These are phyloP conservation scores for Clytia hemisphaerica DNA, from an alignment of 30 jellyfish, hydroid and myxozoan species.

Conservation along the genomic window DNA sequence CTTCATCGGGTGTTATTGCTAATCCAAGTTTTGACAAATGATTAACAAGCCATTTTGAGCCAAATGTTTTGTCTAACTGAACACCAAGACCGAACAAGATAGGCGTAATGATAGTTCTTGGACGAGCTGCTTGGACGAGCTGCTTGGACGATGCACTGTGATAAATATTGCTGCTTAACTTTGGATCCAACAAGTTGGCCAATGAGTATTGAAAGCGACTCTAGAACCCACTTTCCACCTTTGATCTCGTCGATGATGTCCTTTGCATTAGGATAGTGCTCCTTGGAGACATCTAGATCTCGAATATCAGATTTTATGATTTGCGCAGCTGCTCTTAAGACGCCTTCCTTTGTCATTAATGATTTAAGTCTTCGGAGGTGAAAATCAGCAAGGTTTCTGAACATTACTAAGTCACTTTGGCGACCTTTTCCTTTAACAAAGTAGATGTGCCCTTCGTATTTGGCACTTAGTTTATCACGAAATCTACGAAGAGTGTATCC, in stretches of 20 bases:
- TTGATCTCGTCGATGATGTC: slow-evolving; percentile 11
- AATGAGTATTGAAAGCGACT: neutral
- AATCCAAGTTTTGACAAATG: slow-evolving; percentile 37
- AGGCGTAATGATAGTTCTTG: slow-evolving; percentile 26
- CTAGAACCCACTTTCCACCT: slow-evolving; percentile 32
- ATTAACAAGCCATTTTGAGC: slow-evolving; percentile 40
- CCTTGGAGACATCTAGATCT: neutral
- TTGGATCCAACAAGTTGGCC: slow-evolving; percentile 10
- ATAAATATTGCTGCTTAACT: neutral
- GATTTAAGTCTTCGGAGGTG: too few relatives aligned
- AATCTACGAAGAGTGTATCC: neutral
- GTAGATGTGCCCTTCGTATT: slow-evolving; percentile 24
- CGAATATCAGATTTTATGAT: slow-evolving; percentile 15
- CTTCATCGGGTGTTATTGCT: slow-evolving; percentile 41
- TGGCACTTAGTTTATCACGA: neutral
- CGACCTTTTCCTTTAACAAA: slow-evolving; percentile 18
- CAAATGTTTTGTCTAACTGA: slow-evolving; percentile 39
- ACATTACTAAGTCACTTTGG: slow-evolving; percentile 15
- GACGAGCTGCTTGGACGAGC: slow-evolving; percentile 51
- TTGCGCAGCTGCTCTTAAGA: slow-evolving; percentile 25
- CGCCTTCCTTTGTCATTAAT: too few relatives aligned
- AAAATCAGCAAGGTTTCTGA: slow-evolving; percentile 40
- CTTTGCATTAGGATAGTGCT: slow-evolving; percentile 7
- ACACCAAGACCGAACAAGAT: slow-evolving; percentile 43
- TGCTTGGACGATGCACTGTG: slow-evolving; percentile 45